Percentiles rank a stretch among this genome's conserved stretches.
These are phyloP conservation scores for Folsomia candida DNA, from an alignment of 2,888 invertebrate genomes.

Conservation along the genomic window DNA sequence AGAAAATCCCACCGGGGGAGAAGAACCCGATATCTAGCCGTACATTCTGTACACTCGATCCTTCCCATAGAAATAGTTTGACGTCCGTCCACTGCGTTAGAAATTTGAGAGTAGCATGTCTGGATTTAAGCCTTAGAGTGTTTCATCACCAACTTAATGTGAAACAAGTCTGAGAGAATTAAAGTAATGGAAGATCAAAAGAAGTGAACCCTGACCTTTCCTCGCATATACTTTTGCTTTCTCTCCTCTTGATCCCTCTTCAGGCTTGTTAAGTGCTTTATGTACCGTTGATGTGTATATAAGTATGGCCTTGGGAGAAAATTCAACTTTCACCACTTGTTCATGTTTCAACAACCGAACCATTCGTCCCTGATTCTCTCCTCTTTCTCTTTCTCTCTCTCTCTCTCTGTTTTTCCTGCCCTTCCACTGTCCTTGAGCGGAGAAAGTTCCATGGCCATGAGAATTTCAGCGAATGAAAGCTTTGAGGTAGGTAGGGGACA, in stretches of 20 bases:
- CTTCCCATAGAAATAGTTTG: no score
- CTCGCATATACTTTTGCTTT: neutral
- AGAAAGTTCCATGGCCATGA: neutral
- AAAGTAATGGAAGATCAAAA: neutral
- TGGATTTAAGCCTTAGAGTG: neutral
- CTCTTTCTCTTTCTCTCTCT: neutral
- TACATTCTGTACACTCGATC: no score
- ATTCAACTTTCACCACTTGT: no score
- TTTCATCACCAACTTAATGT: neutral
- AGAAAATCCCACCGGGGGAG: no score
- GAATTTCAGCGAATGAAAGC: neutral
- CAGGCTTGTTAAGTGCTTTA: no score
- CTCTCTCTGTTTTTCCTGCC: neutral
- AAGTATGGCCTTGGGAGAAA: no score
- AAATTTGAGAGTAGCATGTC: neutral
- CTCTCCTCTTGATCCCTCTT: neutral
- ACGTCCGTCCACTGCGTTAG: neutral
- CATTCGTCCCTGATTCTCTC: neutral
- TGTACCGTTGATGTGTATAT: no score
- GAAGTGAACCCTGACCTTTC: neutral
- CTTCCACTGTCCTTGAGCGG: neutral
- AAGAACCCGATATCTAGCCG: no score
- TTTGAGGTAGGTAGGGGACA: neutral
- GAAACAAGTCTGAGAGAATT: neutral
- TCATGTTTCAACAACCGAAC: no score